phyloP scores from a whole-genome alignment of 1,140 invertebrate genomes.

The Paracyclopina nana region DNA sequence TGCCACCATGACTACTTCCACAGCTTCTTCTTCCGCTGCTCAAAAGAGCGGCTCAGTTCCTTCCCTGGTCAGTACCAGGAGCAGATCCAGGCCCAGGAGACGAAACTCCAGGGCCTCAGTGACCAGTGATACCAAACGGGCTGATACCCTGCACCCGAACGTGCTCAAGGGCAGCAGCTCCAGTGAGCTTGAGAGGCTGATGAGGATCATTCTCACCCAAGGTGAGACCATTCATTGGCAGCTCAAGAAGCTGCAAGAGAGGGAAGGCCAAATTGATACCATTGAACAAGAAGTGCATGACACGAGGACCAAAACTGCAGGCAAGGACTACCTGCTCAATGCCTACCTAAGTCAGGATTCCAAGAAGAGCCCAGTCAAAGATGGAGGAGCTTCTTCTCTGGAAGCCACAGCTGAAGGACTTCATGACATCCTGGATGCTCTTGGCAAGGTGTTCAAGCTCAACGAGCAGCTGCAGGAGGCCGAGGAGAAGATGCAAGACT shows the following conservation, averaged over 20 bases:
- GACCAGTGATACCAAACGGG: neutral
- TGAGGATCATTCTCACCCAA: conserved; percentile 54
- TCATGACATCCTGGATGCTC: conserved; percentile 1
- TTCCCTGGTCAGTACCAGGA: neutral
- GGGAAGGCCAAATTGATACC: conserved; percentile 50
- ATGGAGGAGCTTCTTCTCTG: neutral
- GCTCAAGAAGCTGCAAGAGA: conserved; percentile 39
- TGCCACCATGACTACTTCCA: conserved; percentile 19
- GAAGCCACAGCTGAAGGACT: neutral
- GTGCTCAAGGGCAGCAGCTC: neutral
- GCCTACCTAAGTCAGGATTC: conserved; percentile 29
- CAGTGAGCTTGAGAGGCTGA: conserved; percentile 40
- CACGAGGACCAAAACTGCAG: conserved; percentile 44
- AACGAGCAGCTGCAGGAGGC: conserved; percentile 1
- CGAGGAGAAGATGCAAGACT: neutral
- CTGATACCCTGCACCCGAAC: neutral
- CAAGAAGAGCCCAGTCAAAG: neutral
- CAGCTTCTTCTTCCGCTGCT: neutral
- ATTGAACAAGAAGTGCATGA: conserved; percentile 52
- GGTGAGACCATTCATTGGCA: conserved; percentile 56
- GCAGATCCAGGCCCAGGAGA: conserved; percentile 11
- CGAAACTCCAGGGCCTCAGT: conserved; percentile 21
- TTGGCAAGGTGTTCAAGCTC: neutral
- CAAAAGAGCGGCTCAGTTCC: neutral
- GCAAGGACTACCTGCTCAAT: conserved; percentile 56